These are phyloP conservation scores for Dunckerocampus dactyliophorus DNA, from an alignment of 2,113 vertebrate species.

Conservation along the genomic window DNA sequence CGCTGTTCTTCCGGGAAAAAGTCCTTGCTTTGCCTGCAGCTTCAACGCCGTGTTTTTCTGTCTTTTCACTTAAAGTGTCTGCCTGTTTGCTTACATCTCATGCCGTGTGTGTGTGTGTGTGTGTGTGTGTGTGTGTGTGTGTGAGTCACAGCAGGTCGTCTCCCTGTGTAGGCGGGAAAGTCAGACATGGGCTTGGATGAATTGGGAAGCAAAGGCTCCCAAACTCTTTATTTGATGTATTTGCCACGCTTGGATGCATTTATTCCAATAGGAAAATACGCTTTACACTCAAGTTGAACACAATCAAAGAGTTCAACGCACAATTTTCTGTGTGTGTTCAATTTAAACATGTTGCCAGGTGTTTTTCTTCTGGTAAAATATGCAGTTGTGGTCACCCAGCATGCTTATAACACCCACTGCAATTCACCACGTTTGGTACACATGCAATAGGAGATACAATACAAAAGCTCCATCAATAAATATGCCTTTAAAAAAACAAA, in stretches of 20 bases:
- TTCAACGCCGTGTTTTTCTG: not conserved
- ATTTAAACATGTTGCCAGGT: constrained; percentile 7
- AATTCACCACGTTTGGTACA: too few species aligned
- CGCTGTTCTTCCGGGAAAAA: constrained; percentile 59
- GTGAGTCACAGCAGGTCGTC: constrained; percentile 57
- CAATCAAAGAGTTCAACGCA: constrained; percentile 11
- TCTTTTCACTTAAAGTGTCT: constrained; percentile 11
- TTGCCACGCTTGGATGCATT: constrained; percentile 17
- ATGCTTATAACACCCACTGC: constrained; percentile 55
- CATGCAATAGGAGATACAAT: too few species aligned
- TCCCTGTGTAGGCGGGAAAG: constrained; percentile 35
- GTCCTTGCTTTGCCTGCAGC: not conserved
- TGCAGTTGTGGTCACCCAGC: constrained; percentile 41
- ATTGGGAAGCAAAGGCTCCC: constrained; percentile 41
- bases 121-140: constrained; percentile 33
- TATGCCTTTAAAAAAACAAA: too few species aligned
- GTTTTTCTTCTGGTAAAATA: constrained; percentile 18
- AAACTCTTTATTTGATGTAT: constrained; percentile 13
- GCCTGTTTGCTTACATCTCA: constrained; percentile 26
- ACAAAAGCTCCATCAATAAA: too few species aligned
- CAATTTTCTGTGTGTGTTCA: not conserved
- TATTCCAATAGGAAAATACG: not conserved
- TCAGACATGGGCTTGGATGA: constrained; percentile 47
- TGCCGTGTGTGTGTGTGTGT: constrained; percentile 2
- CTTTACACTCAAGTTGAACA: not conserved